phyloP scores from a whole-genome alignment of 2,113 vertebrate genomes.

The Zingel zingel region DNA sequence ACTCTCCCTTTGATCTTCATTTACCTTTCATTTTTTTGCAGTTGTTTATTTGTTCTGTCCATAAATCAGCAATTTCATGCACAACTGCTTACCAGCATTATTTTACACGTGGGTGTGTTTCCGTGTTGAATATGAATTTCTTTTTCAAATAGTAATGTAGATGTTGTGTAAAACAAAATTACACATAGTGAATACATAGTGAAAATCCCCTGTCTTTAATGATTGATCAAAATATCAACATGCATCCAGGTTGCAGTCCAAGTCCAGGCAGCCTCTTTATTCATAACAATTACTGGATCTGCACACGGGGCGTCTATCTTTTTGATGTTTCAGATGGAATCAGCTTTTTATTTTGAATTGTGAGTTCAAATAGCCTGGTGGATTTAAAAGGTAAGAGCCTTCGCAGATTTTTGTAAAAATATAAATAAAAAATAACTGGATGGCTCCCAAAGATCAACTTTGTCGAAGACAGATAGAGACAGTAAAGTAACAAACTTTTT shows the following conservation, averaged over 20 bases:
- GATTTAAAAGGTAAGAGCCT: constrained; percentile 39
- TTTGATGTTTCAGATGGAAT: constrained; percentile 26
- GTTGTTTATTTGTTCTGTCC: not conserved
- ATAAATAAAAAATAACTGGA: not conserved
- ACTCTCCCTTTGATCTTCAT: constrained; percentile 13
- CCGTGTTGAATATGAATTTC: not conserved
- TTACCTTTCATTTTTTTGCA: not conserved
- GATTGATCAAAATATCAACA: constrained; percentile 82
- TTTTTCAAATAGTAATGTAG: not conserved
- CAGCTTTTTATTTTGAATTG: constrained; percentile 14
- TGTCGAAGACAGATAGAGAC: not conserved
- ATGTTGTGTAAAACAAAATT: constrained; percentile 38
- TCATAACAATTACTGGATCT: constrained; percentile 45
- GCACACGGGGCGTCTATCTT: not conserved
- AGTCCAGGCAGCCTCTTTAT: constrained; percentile 51
- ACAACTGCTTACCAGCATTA: not conserved
- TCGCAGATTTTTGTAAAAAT: not conserved
- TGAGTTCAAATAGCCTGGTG: not conserved
- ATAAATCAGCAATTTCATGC: not conserved
- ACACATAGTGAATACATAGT: no score
- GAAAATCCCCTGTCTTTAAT: constrained; percentile 73
- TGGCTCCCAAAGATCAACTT: not conserved
- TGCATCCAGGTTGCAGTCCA: constrained; percentile 63
- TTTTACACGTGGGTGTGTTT: not conserved
- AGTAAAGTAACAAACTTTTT: not conserved